Evolutionary conservation across 2,113 vertebrate species (phyloP), one percentile per base, ranked within the genome.

Genomic region (Galemys pyrenaicus): DNA sequence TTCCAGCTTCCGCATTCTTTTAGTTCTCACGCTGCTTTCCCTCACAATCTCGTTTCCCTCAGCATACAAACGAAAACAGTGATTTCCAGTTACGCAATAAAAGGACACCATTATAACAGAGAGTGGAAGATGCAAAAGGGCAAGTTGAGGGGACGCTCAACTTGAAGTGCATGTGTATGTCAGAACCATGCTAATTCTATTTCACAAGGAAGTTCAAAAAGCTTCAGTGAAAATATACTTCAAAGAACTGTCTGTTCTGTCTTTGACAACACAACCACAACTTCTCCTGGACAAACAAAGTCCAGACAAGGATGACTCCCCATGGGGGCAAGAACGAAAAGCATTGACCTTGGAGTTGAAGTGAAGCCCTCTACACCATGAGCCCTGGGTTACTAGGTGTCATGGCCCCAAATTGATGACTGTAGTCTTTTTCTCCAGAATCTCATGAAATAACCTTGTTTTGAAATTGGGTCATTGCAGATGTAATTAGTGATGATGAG

Each of bases 401-500:
- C 54, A 19, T 56, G 54, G 22, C 54, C 17, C 12, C 12, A 3
- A 79, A 49, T 24, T 56, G 24, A 46, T 35, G 9, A 11, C 20
- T 41, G 32, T 78, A 65, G 7, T 16, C 26, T 35, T 67, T 54
- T 84, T 39, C 35, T 67, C 32, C 6, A 20, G 13, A 39, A 32
- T 41, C 9, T 67, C 24, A 62, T 60, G 87, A 56, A 44, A 49
- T 24, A 32, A 62, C 9, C 49, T 94, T 37, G 74, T 51, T 70
- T 65, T 46, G 62, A 44, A 65, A 74, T 10, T 62, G 28, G 30
- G 1, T 44, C 51, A 35, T 32, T 71, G 81, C 58, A 46, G 46
- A 49, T 65, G 11, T 9, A 82, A 65, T 77, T 77, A 49, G 20
- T 73, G 67, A 96, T 73, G 67, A 96, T 58, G 5, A 95, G 24